These are phyloP conservation scores for Sprattus sprattus DNA, from an alignment of 2,113 vertebrate species.

Conservation along the genomic window DNA sequence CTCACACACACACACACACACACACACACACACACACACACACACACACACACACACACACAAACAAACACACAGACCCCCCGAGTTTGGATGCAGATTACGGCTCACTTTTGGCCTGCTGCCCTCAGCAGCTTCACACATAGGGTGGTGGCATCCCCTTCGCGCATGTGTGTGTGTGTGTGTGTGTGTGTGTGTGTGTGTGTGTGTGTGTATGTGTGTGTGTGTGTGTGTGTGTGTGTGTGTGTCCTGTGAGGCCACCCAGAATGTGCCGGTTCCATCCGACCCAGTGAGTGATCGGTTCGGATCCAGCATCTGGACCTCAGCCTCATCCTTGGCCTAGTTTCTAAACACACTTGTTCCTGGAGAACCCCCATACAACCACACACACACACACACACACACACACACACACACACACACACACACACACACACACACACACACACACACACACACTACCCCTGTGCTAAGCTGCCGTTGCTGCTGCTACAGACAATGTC, in stretches of 20 bases:
- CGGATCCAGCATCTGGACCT: not conserved
- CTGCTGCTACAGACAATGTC: not conserved
- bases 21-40: not conserved
- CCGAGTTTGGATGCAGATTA: not conserved
- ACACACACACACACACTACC: not conserved
- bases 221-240: constrained; percentile 18
- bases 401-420: not conserved
- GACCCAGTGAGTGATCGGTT: not conserved
- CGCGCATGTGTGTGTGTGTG: not conserved
- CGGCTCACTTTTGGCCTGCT: not conserved
- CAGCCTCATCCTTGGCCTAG: constrained; percentile 2
- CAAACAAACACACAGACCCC: not conserved
- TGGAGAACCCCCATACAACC: not conserved
- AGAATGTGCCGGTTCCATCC: not conserved
- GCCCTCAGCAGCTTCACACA: not conserved
- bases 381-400: not conserved
- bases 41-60: too few species aligned
- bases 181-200: not conserved
- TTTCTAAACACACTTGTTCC: not conserved
- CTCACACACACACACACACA: not conserved
- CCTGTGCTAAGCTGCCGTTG: not conserved
- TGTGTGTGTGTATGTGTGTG: not conserved
- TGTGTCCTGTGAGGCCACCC: constrained; percentile 13
- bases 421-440: not conserved
- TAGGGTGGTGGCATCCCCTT: not conserved